These are phyloP conservation scores for Eurypyga helias DNA, from an alignment of 2,113 vertebrate species.

Conservation along the genomic window DNA sequence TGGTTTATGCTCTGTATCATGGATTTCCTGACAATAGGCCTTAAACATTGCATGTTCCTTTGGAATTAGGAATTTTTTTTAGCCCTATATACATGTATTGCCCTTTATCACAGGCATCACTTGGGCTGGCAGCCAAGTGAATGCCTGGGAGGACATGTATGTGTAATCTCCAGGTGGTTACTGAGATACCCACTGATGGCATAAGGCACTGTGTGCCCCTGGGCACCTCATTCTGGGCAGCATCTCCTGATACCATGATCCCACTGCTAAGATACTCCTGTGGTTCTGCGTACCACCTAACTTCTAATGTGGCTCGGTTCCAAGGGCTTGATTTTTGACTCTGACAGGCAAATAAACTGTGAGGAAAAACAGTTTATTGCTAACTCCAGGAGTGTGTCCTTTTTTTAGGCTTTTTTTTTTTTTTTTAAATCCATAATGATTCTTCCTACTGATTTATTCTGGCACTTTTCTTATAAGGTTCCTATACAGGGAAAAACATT, in stretches of 20 bases:
- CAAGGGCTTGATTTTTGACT: not conserved
- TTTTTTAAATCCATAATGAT: not conserved
- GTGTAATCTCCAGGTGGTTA: not conserved
- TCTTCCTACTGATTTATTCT: slow-evolving; percentile 5
- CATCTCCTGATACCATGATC: not conserved
- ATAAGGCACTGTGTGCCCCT: not conserved
- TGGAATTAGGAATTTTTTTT: not conserved
- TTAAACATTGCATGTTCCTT: not conserved
- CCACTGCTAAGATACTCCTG: not conserved
- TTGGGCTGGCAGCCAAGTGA: slow-evolving; percentile 14
- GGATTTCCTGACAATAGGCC: not conserved
- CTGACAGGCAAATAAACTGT: not conserved
- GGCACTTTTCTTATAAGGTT: not conserved
- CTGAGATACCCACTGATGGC: not conserved
- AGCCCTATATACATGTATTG: not conserved
- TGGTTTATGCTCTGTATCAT: not conserved
- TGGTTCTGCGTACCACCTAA: not conserved
- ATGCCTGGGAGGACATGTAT: not conserved
- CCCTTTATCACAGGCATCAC: not conserved
- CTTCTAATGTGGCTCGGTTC: not conserved
- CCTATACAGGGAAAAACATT: not conserved
- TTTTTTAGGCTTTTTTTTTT: not conserved
- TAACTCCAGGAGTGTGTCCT: not conserved
- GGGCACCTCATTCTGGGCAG: not conserved
- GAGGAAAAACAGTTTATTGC: not conserved